Evolutionary conservation across 1,140 invertebrate species (phyloP).

Genomic region (Oryctes rhinoceros): DNA sequence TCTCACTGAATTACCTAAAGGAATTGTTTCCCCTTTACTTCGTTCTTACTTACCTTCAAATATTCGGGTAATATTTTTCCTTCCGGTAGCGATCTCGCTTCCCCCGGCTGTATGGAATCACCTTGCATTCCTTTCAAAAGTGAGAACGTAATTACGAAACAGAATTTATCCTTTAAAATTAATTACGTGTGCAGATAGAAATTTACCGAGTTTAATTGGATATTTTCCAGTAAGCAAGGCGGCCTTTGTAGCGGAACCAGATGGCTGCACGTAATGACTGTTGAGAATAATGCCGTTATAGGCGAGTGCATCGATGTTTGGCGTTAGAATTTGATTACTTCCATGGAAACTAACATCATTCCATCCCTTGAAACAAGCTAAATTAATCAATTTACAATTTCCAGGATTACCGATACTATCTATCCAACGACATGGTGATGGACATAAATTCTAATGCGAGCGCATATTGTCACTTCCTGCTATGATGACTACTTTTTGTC

Average conservation of each 20-base stretch:
- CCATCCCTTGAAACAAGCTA: conserved; percentile 70
- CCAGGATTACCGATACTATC: conserved; percentile 6
- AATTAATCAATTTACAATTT: conserved; percentile 38
- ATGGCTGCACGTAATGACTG: conserved; percentile 71
- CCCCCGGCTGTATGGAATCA: conserved; percentile 62
- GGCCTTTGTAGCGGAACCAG: conserved; percentile 71
- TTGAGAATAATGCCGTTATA: conserved; percentile 73
- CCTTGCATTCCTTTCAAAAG: conserved; percentile 66
- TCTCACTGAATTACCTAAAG: no score
- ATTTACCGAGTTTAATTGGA: conserved; percentile 72
- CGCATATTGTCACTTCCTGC: conserved; percentile 13
- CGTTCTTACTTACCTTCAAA: conserved; percentile 64
- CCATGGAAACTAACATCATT: conserved; percentile 80
- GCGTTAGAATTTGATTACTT: conserved; percentile 73
- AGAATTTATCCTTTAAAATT: conserved; percentile 36
- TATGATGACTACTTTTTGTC: background rate
- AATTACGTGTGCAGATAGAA: conserved; percentile 30
- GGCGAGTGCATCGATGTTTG: conserved; percentile 73
- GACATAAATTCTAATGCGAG: background rate
- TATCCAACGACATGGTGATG: background rate
- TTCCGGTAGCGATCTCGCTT: conserved; percentile 65
- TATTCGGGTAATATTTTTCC: conserved; percentile 79
- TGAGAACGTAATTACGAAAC: background rate
- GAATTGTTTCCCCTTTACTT: background rate
- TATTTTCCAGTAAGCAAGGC: conserved; percentile 76